phyloP scores from a whole-genome alignment of 2,113 vertebrate genomes.

The Ellobius talpinus region DNA sequence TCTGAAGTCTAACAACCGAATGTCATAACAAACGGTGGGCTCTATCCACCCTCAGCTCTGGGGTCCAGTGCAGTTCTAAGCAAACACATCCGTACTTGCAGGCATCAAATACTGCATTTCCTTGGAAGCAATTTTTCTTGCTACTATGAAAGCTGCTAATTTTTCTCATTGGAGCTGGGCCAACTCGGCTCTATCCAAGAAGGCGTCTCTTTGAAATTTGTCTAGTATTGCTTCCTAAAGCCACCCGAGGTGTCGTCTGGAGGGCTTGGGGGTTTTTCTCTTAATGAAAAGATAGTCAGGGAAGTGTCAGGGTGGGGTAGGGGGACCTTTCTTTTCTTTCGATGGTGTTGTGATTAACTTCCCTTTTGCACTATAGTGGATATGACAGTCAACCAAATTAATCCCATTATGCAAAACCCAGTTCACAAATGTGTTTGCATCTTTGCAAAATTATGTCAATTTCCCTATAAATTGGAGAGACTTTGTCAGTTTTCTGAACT shows the following conservation, averaged over 20 bases:
- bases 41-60: neutral
- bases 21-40: neutral
- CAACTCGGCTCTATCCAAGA: neutral
- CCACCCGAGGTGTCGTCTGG: constrained; percentile 21
- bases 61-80: neutral
- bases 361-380: constrained; percentile 86
- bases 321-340: constrained; percentile 68
- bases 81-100: accelerated
- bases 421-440: constrained; percentile 89
- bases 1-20: neutral
- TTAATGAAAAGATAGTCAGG: constrained; percentile 73
- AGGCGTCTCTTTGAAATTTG: neutral
- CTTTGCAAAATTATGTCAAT: constrained; percentile 89
- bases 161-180: constrained; percentile 43
- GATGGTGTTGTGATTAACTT: constrained; percentile 88
- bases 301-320: constrained; percentile 6
- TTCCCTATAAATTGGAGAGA: constrained; percentile 88
- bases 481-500: constrained; percentile 87
- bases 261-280: constrained; percentile 54
- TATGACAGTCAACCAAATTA: constrained; percentile 91
- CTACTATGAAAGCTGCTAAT: constrained; percentile 66
- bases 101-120: neutral
- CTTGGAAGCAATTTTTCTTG: constrained; percentile 60
- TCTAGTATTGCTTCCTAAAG: constrained; percentile 52
- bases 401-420: constrained; percentile 91